Percentiles rank a stretch among this genome's conserved stretches.
Conservation (phyloP, 2,888 invertebrate species). For the Hydroisotoma schaefferi region DNA sequence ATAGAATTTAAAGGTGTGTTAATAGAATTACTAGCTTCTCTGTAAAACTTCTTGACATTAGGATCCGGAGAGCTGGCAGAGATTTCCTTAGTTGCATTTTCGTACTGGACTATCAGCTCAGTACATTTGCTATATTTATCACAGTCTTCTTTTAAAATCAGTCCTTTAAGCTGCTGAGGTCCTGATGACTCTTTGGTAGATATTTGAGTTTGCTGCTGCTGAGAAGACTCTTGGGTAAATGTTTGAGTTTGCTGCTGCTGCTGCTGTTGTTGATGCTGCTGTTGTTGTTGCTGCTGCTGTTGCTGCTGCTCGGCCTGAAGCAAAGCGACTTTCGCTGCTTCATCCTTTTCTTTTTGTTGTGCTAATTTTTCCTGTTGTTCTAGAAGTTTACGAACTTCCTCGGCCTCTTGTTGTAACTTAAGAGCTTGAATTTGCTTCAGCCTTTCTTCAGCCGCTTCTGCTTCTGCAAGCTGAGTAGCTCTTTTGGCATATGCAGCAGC, state of each 20-base stretch:
- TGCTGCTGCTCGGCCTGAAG: neutral
- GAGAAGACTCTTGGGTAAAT: slow-evolving; percentile 1
- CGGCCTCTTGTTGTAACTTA: no score
- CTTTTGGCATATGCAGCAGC: neutral
- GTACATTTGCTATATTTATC: slow-evolving; percentile 33
- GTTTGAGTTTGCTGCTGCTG: slow-evolving; percentile 2
- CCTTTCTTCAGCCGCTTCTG: no score
- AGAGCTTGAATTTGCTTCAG: no score
- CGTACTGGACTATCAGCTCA: slow-evolving; percentile 29
- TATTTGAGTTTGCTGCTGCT: slow-evolving; percentile 3
- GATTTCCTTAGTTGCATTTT: slow-evolving; percentile 34
- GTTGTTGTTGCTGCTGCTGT: neutral
- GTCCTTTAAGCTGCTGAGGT: slow-evolving; percentile 34
- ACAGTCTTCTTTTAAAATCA: slow-evolving; percentile 35
- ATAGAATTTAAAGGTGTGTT: slow-evolving; percentile 46
- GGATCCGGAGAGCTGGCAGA: slow-evolving; percentile 27
- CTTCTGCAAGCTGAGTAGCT: no score
- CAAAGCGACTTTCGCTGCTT: slow-evolving; percentile 7
- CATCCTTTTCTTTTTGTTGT: slow-evolving; percentile 21
- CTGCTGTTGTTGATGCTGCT: slow-evolving; percentile 4
- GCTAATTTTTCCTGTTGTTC: slow-evolving; percentile 10
- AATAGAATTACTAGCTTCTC: slow-evolving; percentile 41
- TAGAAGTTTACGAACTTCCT: no score
- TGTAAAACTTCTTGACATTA: slow-evolving; percentile 39
- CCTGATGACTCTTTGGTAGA: slow-evolving; percentile 13